These are phyloP conservation scores for Palaemon carinicauda DNA, from an alignment of 1,140 invertebrate genomes.

Conservation along the genomic window DNA sequence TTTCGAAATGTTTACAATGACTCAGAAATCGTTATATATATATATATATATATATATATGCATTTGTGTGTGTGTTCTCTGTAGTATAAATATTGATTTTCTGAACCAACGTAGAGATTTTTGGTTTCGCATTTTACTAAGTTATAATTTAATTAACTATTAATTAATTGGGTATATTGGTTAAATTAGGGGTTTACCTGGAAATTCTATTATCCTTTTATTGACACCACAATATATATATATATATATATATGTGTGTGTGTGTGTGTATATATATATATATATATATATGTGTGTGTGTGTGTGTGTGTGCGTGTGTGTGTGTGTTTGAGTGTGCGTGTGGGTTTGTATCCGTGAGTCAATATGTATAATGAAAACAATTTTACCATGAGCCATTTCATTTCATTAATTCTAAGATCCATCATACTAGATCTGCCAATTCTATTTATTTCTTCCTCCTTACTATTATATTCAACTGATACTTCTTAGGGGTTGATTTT, in stretches of 20 bases:
- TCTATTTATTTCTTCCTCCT: too few relatives aligned
- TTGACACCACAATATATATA: too few relatives aligned
- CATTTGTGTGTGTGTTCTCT: neutral
- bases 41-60: neutral
- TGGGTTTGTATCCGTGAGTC: constrained; percentile 13
- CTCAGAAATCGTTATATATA: neutral
- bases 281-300: neutral
- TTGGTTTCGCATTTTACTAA: too few relatives aligned
- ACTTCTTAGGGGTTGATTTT: neutral
- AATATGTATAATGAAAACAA: too few relatives aligned
- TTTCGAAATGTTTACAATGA: too few relatives aligned
- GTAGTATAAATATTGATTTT: neutral
- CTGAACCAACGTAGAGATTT: too few relatives aligned
- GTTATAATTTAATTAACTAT: too few relatives aligned
- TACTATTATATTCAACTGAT: neutral
- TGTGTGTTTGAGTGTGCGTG: constrained; percentile 10
- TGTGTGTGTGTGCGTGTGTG: constrained; percentile 25
- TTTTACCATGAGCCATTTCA: neutral
- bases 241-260: neutral
- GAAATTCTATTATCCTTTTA: too few relatives aligned
- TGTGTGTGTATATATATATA: neutral
- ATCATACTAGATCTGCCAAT: too few relatives aligned
- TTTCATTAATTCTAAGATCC: neutral
- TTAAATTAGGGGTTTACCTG: too few relatives aligned
- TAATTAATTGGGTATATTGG: too few relatives aligned